A percentile compares a stretch with the other conserved stretches of the same genome.
phyloP scores from a whole-genome alignment of 2,797 vertebrate species.

The Phaenicophaeus curvirostris region DNA sequence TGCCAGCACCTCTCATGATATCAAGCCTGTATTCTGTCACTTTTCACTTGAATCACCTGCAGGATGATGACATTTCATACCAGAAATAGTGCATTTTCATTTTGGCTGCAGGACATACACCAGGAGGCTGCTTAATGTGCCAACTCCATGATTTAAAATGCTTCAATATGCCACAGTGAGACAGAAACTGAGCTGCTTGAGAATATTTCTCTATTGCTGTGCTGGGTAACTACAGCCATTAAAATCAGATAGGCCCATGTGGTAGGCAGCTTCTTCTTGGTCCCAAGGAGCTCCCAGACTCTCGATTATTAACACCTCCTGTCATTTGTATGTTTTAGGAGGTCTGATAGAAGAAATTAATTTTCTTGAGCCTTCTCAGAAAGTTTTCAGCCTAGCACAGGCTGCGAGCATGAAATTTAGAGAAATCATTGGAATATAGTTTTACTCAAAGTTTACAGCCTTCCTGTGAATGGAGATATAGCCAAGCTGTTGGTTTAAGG shows the following conservation, averaged over 20 bases:
- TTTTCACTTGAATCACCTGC: not conserved
- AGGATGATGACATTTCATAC: not conserved
- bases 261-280: not conserved
- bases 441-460: not conserved
- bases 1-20: not conserved
- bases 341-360: not conserved
- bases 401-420: not conserved
- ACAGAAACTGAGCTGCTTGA: not conserved
- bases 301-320: not conserved
- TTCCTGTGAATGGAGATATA: not conserved
- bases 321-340: not conserved
- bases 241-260: not conserved
- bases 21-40: not conserved
- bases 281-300: not conserved
- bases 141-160: not conserved
- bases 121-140: not conserved
- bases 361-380: not conserved
- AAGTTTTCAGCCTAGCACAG: not conserved
- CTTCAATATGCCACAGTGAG: not conserved
- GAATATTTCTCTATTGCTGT: not conserved
- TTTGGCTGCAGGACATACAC: not conserved
- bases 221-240: not conserved
- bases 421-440: not conserved
- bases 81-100: not conserved
- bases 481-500: not conserved